Evolutionary conservation across 2,888 invertebrate species (phyloP).

Genomic region (Coelopa pilipes): DNA sequence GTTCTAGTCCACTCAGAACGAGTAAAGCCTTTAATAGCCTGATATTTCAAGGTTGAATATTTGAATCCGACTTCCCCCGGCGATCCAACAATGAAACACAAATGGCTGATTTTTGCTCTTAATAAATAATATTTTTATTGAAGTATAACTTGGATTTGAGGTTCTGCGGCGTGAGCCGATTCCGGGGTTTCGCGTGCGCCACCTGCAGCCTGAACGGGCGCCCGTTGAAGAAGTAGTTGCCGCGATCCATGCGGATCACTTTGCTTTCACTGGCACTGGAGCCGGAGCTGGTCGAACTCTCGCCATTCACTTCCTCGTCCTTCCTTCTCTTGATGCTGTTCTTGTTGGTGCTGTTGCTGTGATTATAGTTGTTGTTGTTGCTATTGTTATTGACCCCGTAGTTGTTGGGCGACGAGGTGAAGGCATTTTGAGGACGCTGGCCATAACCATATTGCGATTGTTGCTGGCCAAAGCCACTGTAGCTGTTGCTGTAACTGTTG

Average conservation of each 20-base stretch:
- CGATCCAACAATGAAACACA: too few species aligned
- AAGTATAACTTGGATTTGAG: conserved; percentile 62
- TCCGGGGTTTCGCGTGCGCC: conserved; percentile 53
- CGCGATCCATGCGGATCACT: conserved; percentile 55
- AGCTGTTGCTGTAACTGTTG: too few species aligned
- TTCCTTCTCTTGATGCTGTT: not conserved
- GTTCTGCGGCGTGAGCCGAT: conserved; percentile 58
- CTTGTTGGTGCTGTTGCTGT: not conserved
- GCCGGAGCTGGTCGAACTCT: conserved; percentile 5
- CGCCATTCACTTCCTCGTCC: conserved; percentile 5
- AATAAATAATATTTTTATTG: conserved; percentile 65
- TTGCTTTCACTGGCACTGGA: conserved; percentile 49
- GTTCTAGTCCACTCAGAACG: too few species aligned
- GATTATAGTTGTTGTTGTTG: not conserved
- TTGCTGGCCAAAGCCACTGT: not conserved
- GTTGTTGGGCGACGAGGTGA: not conserved
- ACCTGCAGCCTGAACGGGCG: conserved; percentile 60
- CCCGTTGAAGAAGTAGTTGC: conserved; percentile 62
- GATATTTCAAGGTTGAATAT: too few species aligned
- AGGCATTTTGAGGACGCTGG: not conserved
- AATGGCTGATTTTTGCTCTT: conserved; percentile 37
- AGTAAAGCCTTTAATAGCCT: too few species aligned
- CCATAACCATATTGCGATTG: conserved; percentile 9
- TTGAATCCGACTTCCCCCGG: too few species aligned
- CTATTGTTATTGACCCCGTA: not conserved